These are phyloP conservation scores for Agrochola litura DNA, from an alignment of 2,888 invertebrate genomes.

Conservation along the genomic window DNA sequence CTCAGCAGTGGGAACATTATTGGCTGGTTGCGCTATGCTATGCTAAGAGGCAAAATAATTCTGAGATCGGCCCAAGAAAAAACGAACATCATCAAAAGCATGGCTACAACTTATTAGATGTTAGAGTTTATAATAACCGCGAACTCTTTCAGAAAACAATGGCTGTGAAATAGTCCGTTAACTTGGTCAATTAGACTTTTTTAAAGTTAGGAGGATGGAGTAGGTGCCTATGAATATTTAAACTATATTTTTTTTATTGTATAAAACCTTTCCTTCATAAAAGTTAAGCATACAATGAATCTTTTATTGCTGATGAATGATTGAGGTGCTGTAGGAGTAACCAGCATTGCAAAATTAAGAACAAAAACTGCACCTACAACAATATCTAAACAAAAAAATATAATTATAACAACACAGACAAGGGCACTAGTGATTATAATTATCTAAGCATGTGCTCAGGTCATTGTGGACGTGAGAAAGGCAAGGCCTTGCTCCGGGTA, in stretches of 20 bases:
- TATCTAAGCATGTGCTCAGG: constrained; percentile 58
- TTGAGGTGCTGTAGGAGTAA: not conserved
- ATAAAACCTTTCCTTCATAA: not conserved
- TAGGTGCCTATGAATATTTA: not conserved
- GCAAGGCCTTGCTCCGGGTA: constrained; percentile 63
- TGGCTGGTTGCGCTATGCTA: not conserved
- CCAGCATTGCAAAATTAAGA: constrained; percentile 4
- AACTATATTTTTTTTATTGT: not conserved
- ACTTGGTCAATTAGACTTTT: not conserved
- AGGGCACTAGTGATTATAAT: constrained; percentile 61
- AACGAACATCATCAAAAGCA: not conserved
- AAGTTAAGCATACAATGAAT: too few species aligned
- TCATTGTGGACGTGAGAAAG: constrained; percentile 65
- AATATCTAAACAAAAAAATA: constrained; percentile 40
- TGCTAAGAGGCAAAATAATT: not conserved
- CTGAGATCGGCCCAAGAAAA: not conserved
- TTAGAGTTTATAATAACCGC: not conserved
- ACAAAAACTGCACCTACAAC: constrained; percentile 21
- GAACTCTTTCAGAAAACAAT: constrained; percentile 28
- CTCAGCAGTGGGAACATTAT: not conserved
- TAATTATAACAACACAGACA: constrained; percentile 50
- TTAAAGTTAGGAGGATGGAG: too few species aligned
- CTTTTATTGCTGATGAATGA: not conserved
- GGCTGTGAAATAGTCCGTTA: constrained; percentile 11
- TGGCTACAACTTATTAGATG: not conserved